phyloP scores from a whole-genome alignment of 2,888 invertebrate genomes.

The Agonopterix subpropinquella region DNA sequence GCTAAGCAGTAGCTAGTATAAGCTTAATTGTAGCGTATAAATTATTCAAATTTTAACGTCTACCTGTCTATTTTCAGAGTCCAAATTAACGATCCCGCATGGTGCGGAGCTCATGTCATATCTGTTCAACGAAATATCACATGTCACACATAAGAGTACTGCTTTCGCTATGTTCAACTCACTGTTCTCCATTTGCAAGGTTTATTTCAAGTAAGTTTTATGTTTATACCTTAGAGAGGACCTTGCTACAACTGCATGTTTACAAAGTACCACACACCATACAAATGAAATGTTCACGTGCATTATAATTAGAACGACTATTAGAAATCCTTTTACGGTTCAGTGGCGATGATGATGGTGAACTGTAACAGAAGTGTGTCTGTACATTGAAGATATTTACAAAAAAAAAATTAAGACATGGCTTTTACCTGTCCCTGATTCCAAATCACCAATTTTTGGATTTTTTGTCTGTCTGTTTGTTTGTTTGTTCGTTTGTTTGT shows the following conservation, averaged over 20 bases:
- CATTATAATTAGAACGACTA: not conserved
- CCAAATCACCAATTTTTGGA: too few species aligned
- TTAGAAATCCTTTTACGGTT: too few species aligned
- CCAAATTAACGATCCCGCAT: slow-evolving; percentile 36
- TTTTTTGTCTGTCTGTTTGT: too few species aligned
- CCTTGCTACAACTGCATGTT: not conserved
- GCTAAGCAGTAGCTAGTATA: too few species aligned
- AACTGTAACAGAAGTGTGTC: too few species aligned
- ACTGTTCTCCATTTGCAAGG: slow-evolving; percentile 71
- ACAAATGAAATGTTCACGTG: slow-evolving; percentile 2
- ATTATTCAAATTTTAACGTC: too few species aligned
- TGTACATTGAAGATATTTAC: too few species aligned
- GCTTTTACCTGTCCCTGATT: too few species aligned
- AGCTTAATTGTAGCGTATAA: too few species aligned
- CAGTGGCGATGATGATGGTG: too few species aligned
- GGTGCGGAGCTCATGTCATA: slow-evolving; percentile 79
- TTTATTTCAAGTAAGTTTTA: slow-evolving; percentile 74
- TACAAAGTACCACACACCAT: not conserved
- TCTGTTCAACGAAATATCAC: slow-evolving; percentile 77
- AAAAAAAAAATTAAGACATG: too few species aligned
- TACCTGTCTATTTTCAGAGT: slow-evolving; percentile 26
- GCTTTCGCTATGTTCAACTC: slow-evolving; percentile 75
- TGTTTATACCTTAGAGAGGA: not conserved
- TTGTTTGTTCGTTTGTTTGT: too few species aligned
- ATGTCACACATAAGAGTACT: slow-evolving; percentile 73